Percentiles rank a stretch among this genome's conserved stretches.
Conservation (phyloP, 2,113 vertebrate species). For the Neomonachus schauinslandi region DNA sequence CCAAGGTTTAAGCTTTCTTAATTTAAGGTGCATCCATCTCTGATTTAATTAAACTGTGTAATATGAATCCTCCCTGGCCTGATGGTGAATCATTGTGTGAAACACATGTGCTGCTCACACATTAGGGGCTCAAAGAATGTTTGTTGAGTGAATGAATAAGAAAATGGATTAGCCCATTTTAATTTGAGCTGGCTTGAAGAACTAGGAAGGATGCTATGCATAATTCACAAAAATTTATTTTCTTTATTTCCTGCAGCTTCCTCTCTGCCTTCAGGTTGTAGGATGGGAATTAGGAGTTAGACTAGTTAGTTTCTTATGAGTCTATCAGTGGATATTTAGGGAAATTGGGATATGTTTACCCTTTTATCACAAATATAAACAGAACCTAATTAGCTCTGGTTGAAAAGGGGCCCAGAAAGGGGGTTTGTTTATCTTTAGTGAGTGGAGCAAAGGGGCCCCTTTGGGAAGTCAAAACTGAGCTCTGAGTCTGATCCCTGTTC, state of each 20-base stretch:
- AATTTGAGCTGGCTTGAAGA: not conserved
- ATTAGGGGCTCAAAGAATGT: not conserved
- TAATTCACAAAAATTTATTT: not conserved
- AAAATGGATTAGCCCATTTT: not conserved
- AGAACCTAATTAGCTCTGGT: not conserved
- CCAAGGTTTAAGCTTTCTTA: slow-evolving; percentile 17
- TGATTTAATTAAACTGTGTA: slow-evolving; percentile 46
- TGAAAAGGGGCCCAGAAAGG: not conserved
- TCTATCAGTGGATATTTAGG: not conserved
- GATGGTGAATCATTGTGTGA: not conserved
- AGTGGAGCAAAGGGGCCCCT: not conserved
- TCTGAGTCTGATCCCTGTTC: not conserved
- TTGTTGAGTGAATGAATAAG: not conserved
- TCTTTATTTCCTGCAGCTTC: not conserved
- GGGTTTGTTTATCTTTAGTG: not conserved
- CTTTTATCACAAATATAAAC: slow-evolving; percentile 42
- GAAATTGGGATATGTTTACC: slow-evolving; percentile 2
- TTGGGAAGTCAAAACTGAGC: slow-evolving; percentile 29
- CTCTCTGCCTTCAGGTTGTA: not conserved
- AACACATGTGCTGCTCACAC: not conserved
- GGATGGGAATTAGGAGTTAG: not conserved
- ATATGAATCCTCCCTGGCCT: not conserved
- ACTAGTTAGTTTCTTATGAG: not conserved
- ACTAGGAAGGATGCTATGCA: not conserved
- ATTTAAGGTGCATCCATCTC: not conserved